A percentile compares a stretch with the other conserved stretches of the same genome.
Conservation (phyloP, 2,797 vertebrate species). For the Microctenopoma steveboyesi region DNA sequence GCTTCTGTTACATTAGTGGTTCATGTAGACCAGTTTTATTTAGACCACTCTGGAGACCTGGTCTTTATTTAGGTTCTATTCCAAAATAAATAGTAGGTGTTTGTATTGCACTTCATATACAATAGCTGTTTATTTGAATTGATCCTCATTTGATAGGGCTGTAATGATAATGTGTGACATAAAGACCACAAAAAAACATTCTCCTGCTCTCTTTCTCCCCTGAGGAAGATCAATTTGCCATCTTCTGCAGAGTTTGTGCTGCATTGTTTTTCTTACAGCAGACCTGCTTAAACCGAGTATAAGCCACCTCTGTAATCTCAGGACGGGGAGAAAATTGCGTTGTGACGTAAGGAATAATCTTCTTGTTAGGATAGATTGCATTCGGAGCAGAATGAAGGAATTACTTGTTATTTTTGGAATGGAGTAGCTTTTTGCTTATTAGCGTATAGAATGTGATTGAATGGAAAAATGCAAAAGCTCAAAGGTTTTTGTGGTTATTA, state of each 20-base stretch:
- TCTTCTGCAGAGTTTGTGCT: constrained; percentile 28
- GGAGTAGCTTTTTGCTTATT: constrained; percentile 13
- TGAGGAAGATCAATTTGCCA: constrained; percentile 36
- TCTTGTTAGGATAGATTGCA: constrained; percentile 57
- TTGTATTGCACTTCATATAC: constrained; percentile 16
- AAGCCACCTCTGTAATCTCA: constrained; percentile 77
- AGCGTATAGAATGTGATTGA: background rate
- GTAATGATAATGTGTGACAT: constrained; percentile 7
- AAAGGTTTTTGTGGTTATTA: background rate
- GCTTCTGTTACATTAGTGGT: constrained; percentile 61
- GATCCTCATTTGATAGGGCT: background rate
- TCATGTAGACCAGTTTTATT: constrained; percentile 56
- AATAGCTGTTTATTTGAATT: background rate
- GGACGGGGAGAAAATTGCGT: constrained; percentile 69
- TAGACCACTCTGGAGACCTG: constrained; percentile 33
- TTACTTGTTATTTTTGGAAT: constrained; percentile 36
- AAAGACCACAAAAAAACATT: constrained; percentile 9
- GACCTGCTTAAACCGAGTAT: constrained; percentile 67
- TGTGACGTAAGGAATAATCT: constrained; percentile 77
- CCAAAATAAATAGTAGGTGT: constrained; percentile 19
- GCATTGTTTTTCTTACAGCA: constrained; percentile 50
- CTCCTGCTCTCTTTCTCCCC: background rate
- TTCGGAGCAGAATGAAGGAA: constrained; percentile 41
- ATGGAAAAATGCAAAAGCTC: background rate
- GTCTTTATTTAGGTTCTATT: constrained; percentile 15